phyloP scores from a whole-genome alignment of 2,113 vertebrate species.

The Dicentrarchus labrax region DNA sequence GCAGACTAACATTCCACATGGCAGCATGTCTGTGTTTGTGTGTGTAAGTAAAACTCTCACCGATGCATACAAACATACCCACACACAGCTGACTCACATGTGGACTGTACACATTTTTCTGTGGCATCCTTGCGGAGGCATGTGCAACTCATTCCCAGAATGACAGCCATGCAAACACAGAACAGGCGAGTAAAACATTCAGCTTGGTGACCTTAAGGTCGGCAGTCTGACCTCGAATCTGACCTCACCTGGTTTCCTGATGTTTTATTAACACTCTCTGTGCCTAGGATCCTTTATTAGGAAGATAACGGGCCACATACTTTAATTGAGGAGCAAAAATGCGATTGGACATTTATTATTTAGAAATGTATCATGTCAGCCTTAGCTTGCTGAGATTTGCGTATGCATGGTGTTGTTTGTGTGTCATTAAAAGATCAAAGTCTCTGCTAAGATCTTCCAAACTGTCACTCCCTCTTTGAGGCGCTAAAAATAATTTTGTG shows the following conservation, averaged over 20 bases:
- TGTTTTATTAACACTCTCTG: constrained; percentile 51
- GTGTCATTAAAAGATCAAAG: constrained; percentile 25
- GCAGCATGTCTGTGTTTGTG: constrained; percentile 58
- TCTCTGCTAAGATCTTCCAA: constrained; percentile 4
- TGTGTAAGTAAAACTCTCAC: constrained; percentile 42
- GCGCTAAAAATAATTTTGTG: constrained; percentile 52
- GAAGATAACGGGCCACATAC: background rate
- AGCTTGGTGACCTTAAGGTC: constrained; percentile 51
- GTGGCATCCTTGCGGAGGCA: constrained; percentile 1
- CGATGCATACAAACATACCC: constrained; percentile 27
- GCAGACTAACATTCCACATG: constrained; percentile 61
- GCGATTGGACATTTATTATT: constrained; percentile 23
- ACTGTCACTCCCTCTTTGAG: constrained; percentile 42
- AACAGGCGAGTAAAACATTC: constrained; percentile 28
- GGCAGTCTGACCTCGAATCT: constrained; percentile 51
- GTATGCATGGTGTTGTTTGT: background rate
- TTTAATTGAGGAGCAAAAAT: background rate
- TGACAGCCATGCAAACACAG: constrained; percentile 40
- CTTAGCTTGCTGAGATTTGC: background rate
- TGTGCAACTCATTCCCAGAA: constrained; percentile 24
- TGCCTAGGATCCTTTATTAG: background rate
- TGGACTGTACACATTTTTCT: background rate
- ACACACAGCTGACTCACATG: constrained; percentile 49
- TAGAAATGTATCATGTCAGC: constrained; percentile 1
- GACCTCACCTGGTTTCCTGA: constrained; percentile 67